Base-by-base conservation (phyloP, 2,888 invertebrate genomes). In the Zaprionus bogoriensis region DNA sequence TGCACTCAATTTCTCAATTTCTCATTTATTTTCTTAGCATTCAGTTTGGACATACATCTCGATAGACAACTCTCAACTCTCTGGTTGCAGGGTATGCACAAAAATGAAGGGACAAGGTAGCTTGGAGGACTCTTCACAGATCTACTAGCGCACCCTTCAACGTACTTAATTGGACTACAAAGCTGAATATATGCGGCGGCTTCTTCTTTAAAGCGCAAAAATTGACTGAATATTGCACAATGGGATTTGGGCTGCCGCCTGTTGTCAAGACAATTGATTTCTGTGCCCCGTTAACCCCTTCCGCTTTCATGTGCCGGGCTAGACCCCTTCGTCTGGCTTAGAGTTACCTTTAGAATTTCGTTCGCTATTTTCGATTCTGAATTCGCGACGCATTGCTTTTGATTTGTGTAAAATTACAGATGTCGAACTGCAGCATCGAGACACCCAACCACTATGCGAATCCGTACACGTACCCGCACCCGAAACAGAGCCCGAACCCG, bases 211-310 rank as follows among this genome's bases (percentile, higher is more conserved):
- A 67, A 72, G 68, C 51, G 28, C 38, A 44, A 51, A 58, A 63
- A 28, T 74, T 38, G 25, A 47, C 47, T 38, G 42, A 61, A 62
- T 65, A 61, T 55, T 58, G 59, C 55, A 71, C 78, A 78, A 78
- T 59, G 48, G 44, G 59, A 69, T 65, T 63, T 63, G 5, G 45
- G 36, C 38, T 45, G 46, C 12, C 38, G 74, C 65, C 82, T 68
- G 75, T 86, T 79, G 63, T 27, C 79, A 79, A 79, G 86, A 76
- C 79, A 79, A 79, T 85, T 82, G 73, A 78, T 73, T 78, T 67
- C 44, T 0, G 17, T 14, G 36, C 30, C 23, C 17, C 12, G n/a
- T 19, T 44, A 30, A 50, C 45, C 46, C 59, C 45, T 42, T 67
- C 9, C 20, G 39, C n/a, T n/a, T n/a, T n/a, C n/a, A n/a, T n/a